phyloP scores from a whole-genome alignment of 2,797 vertebrate species.

The Syngnathus rostellatus region DNA sequence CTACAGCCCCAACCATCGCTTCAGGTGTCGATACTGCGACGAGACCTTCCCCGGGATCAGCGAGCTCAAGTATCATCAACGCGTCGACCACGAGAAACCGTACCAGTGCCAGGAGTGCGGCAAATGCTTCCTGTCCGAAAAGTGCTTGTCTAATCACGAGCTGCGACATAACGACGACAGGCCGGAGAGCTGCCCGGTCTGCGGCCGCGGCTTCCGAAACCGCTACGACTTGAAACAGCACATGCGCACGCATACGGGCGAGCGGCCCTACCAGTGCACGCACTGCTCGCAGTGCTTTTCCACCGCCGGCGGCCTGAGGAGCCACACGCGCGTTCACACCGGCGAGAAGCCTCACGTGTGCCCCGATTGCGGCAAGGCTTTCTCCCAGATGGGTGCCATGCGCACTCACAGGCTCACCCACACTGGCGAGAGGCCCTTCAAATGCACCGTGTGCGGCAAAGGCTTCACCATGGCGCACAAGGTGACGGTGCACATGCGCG shows the following conservation, averaged over 20 bases:
- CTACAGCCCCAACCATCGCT: slow-evolving; percentile 65
- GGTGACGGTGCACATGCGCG: slow-evolving; percentile 65
- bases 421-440: slow-evolving; percentile 63
- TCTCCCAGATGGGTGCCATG: slow-evolving; percentile 67
- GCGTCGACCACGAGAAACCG: slow-evolving; percentile 64
- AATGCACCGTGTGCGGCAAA: slow-evolving; percentile 63
- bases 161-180: slow-evolving; percentile 61
- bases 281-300: slow-evolving; percentile 68
- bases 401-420: slow-evolving; percentile 67
- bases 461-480: slow-evolving; percentile 68
- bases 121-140: slow-evolving; percentile 65
- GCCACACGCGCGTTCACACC: slow-evolving; percentile 65
- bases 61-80: slow-evolving; percentile 65
- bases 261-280: slow-evolving; percentile 66
- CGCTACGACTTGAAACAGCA: slow-evolving; percentile 68
- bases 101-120: slow-evolving; percentile 67
- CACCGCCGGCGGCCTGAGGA: slow-evolving; percentile 61
- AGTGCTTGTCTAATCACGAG: slow-evolving; percentile 64
- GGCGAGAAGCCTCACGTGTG: slow-evolving; percentile 65
- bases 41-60: slow-evolving; percentile 66
- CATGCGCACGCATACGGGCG: slow-evolving; percentile 67
- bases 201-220: slow-evolving; percentile 62
- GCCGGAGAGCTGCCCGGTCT: slow-evolving; percentile 60
- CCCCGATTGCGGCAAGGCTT: slow-evolving; percentile 65
- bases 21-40: slow-evolving; percentile 65